Evolutionary conservation across 2,797 vertebrate genomes (phyloP), one percentile per base, ranked within the genome.

Genomic region (Austrolebias charrua): DNA sequence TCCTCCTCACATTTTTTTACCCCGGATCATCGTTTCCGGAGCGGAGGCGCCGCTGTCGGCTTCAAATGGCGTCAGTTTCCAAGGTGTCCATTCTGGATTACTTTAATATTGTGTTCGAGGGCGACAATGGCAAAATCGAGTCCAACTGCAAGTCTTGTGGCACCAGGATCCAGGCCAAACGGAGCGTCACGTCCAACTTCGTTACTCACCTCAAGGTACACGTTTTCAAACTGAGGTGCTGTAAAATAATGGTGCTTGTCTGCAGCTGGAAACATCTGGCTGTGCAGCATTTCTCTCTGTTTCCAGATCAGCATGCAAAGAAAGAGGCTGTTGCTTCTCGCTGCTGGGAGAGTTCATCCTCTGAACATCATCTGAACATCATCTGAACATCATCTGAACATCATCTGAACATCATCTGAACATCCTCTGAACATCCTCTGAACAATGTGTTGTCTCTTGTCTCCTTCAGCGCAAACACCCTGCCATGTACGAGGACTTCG

Each of bases 61-160:
- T 76, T 81, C 69, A 84, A n/a, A 94, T 94, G 93, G 93, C 93
- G 92, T 93, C 93, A 69, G 87, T 87, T 77, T 87, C 92, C 33
- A 92, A 93, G 87, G 93, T 94, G 63, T 94, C 93, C 60, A 94
- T 94, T 58, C 83, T 94, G 88, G 93, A 94, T 88, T 94, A 94
- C 84, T 94, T 94, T 82, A 92, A 93, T 70, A 93, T 94, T 78
- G 93, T 94, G 51, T 94, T 93, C 60, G 93, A 94, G 73, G 93
- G 93, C 5, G 93, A 94, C 79, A 94, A 94, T 92, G 93, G 93
- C 8, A 94, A 94, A 80, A 94, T 94, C 80, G 93, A 94, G 83
- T 93, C 93, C 46, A 94, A 94, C 76, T 94, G 93, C 74, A 94
- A 94, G 83, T 91, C 92, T 18, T 94, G 93, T 72, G 92, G 93